Evolutionary conservation across 2,797 vertebrate genomes (phyloP), one percentile per base, ranked within the genome.

Genomic region (Rhinichthys osculus): DNA sequence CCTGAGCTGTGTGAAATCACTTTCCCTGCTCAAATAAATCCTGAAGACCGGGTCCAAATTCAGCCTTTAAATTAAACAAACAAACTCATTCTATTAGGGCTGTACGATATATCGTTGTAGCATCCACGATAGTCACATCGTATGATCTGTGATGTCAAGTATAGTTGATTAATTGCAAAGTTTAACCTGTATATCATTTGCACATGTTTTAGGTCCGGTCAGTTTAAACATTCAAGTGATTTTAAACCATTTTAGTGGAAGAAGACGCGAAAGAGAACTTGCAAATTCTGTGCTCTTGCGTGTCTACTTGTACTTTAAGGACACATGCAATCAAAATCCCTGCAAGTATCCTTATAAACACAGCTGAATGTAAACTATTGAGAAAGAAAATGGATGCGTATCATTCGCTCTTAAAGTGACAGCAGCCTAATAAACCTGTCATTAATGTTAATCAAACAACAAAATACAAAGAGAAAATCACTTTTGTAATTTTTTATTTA

Each of bases 21-120:
- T 85, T 85, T 81, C 47, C 33, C 40, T 35, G 9, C 88, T 89
- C 79, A 73, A 83, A 40, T 82, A 78, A 84, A 67, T 77, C 66
- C 66, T 2, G 57, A 10, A 42, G 50, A 54, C 38, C 14, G 11
- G n/a, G 69, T 71, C 14, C 47, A 69, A 78, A 70, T 59, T 54
- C 11, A 59, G 67, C 33, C 47, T 11, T 54, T 57, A 82, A 70
- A 70, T 69, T 70, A n/a, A n/a, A n/a, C n/a, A 38, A 54, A 62
- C 83, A 81, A 71, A 71, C 66, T 70, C 30, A 33, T 84, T 33
- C 67, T 21, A 11, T 66, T 4, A 33, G 14, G 30, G 6, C 64
- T 33, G 7, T 16, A 33, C 6, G 14, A 33, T 30, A 16, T 7
- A 64, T 30, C 5, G 1, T 0, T 33, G 6, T 33, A 7, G 14